A percentile compares a stretch with the other conserved stretches of the same genome.
phyloP scores from a whole-genome alignment of 1,140 invertebrate species.

The Lepidotrigona ventralis region DNA sequence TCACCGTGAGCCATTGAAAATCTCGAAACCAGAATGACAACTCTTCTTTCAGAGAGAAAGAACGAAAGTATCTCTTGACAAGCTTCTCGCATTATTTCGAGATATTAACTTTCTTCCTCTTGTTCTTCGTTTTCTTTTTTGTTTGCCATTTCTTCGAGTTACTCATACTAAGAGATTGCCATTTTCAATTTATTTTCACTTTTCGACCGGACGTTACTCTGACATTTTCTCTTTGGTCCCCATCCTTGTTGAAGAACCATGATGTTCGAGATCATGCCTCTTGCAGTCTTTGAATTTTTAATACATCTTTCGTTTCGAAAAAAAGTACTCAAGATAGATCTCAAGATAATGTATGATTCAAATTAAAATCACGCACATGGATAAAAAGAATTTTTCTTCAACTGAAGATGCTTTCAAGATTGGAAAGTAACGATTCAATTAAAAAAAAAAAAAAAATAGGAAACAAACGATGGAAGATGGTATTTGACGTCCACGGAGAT shows the following conservation, averaged over 20 bases:
- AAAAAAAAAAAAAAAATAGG: too few species aligned
- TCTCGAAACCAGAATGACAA: neutral
- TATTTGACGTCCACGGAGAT: neutral
- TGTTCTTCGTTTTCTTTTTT: too few species aligned
- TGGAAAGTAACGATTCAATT: too few species aligned
- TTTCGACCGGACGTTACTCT: neutral
- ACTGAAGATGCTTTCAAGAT: too few species aligned
- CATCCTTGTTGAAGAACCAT: neutral
- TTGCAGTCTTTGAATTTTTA: neutral
- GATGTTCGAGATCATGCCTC: neutral
- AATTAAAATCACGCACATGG: too few species aligned
- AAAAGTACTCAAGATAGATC: too few species aligned
- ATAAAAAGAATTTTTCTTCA: too few species aligned
- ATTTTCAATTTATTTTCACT: neutral
- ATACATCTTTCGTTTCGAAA: too few species aligned
- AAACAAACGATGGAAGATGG: neutral
- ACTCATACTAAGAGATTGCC: too few species aligned
- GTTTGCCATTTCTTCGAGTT: neutral
- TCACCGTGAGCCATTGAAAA: neutral
- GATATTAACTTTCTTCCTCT: neutral
- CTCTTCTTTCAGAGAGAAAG: too few species aligned
- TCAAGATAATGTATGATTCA: too few species aligned
- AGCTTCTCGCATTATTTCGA: conserved; percentile 26
- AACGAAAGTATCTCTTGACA: conserved; percentile 5
- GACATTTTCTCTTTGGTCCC: neutral